Conservation (phyloP, 35 echinoderm and acorn worm species). For the Eucidaris tribuloides region DNA sequence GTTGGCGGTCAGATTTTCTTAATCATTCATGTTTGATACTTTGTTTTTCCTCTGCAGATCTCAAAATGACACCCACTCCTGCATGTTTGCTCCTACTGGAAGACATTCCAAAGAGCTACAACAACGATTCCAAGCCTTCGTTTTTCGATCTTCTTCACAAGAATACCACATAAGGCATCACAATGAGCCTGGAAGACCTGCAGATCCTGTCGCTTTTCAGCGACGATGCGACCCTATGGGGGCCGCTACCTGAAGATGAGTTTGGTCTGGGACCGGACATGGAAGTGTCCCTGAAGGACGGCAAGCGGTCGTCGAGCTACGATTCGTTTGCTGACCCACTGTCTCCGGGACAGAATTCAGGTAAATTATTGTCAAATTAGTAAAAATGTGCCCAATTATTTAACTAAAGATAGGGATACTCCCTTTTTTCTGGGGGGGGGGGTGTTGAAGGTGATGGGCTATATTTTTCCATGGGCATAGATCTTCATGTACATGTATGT, state of each 20-base stretch:
- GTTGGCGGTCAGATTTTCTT: neutral
- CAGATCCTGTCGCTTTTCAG: conserved; percentile 19
- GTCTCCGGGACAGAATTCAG: neutral
- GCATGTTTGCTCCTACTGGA: neutral
- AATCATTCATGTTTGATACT: neutral
- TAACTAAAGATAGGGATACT: no score
- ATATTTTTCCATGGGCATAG: no score
- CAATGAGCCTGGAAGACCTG: neutral
- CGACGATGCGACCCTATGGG: conserved; percentile 12
- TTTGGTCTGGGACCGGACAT: neutral
- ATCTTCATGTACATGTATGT: no score
- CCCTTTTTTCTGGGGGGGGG: neutral
- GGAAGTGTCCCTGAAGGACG: neutral
- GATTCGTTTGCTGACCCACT: neutral
- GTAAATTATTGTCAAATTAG: no score
- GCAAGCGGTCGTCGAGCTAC: neutral
- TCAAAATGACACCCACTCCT: conserved; percentile 9
- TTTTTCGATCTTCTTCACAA: neutral
- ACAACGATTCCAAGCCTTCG: neutral
- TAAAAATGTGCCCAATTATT: no score
- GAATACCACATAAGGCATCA: conserved; percentile 18
- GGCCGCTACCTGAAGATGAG: conserved; percentile 10
- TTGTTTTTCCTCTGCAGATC: neutral
- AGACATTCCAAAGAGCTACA: neutral
- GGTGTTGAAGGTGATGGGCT: no score